Conservation (phyloP, 2,888 invertebrate species). For the Poecilobothrus nobilitatus region DNA sequence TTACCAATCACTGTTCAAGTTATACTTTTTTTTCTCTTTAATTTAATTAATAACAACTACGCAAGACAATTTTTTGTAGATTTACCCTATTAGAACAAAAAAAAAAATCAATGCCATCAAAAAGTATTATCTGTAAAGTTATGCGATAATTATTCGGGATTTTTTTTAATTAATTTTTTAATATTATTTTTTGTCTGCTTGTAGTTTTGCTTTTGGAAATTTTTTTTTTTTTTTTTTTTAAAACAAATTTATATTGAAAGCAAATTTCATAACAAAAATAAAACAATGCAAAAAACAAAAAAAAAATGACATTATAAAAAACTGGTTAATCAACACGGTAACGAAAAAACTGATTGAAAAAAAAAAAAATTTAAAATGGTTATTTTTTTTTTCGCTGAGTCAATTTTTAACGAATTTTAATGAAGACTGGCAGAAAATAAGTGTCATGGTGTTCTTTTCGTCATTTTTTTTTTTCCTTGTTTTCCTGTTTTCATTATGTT, state of each 20-base stretch:
- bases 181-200: background rate
- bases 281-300: background rate
- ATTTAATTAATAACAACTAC: too few relatives aligned
- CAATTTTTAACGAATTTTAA: slow-evolving; percentile 1
- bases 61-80: too few relatives aligned
- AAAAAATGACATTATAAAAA: background rate
- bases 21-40: too few relatives aligned
- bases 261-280: background rate
- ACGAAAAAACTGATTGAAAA: slow-evolving; percentile 1
- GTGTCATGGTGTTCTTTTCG: background rate
- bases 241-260: background rate
- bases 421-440: background rate
- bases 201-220: too few relatives aligned
- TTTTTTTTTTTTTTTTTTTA: background rate
- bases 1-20: too few relatives aligned
- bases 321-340: slow-evolving; percentile 6
- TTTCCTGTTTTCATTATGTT: background rate
- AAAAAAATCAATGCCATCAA: too few relatives aligned
- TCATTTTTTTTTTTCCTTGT: background rate
- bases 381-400: background rate
- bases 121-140: too few relatives aligned
- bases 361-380: background rate
- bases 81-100: too few relatives aligned
- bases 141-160: too few relatives aligned
- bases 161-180: background rate